Conservation (phyloP, 2,113 vertebrate species). For the Hucho hucho region DNA sequence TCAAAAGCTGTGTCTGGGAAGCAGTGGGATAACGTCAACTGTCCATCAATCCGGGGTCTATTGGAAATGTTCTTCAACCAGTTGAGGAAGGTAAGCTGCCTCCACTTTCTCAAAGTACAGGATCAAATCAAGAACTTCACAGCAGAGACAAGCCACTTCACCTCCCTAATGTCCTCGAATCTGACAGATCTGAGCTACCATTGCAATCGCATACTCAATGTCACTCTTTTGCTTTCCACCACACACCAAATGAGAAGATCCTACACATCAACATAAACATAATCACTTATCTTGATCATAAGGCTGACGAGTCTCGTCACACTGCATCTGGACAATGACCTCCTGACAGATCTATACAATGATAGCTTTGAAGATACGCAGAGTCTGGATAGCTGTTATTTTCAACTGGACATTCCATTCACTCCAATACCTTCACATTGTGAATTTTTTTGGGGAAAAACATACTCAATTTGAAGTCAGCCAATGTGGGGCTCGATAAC, state of each 20-base stretch:
- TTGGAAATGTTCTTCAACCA: conserved; percentile 67
- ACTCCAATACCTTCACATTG: conserved; percentile 60
- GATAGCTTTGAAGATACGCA: conserved; percentile 69
- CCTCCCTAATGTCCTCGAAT: background rate
- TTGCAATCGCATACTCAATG: too few relatives aligned
- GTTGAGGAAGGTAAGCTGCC: conserved; percentile 36
- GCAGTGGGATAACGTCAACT: background rate
- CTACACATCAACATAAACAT: too few relatives aligned
- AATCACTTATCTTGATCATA: conserved; percentile 64
- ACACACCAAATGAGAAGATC: too few relatives aligned
- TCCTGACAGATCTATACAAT: conserved; percentile 72
- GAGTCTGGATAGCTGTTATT: conserved; percentile 68
- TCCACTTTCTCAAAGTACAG: background rate
- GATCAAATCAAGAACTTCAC: conserved; percentile 21
- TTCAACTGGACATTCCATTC: conserved; percentile 66
- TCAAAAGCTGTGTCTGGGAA: conserved; percentile 30
- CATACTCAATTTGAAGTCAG: conserved; percentile 48
- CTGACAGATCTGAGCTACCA: too few relatives aligned
- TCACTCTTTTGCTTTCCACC: too few relatives aligned
- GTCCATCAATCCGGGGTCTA: conserved; percentile 21
- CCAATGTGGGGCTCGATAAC: too few relatives aligned
- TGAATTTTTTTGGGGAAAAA: conserved; percentile 82
- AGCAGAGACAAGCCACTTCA: conserved; percentile 67
- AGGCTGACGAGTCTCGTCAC: conserved; percentile 58
- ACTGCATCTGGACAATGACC: conserved; percentile 84